A percentile compares a stretch with the other conserved stretches of the same genome.
phyloP scores from a whole-genome alignment of 2,888 invertebrate species.

The Aromia moschata region DNA sequence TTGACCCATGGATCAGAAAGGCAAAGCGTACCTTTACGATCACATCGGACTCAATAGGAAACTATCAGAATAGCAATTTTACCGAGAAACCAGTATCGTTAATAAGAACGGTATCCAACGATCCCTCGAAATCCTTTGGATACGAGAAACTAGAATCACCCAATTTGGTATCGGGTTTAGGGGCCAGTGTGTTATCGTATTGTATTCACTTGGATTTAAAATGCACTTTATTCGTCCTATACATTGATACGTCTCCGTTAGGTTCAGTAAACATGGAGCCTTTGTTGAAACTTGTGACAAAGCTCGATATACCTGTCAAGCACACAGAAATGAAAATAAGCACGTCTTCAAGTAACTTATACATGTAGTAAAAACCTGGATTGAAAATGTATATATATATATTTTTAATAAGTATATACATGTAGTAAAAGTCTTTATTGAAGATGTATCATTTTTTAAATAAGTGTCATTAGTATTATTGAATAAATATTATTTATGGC shows the following conservation, averaged over 20 bases:
- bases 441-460: too few relatives aligned
- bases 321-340: conserved; percentile 30
- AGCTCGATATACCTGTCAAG: conserved; percentile 41
- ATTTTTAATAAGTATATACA: too few relatives aligned
- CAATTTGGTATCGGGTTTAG: conserved; percentile 58
- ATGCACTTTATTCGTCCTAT: conserved; percentile 55
- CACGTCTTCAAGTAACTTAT: conserved; percentile 45
- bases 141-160: conserved; percentile 55
- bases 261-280: conserved; percentile 56
- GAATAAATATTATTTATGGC: too few relatives aligned
- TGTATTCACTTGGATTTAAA: conserved; percentile 48
- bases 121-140: conserved; percentile 31
- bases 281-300: conserved; percentile 48
- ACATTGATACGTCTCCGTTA: conserved; percentile 54
- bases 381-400: too few relatives aligned
- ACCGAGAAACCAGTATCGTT: conserved; percentile 46
- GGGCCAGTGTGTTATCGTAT: conserved; percentile 56
- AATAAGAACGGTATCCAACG: conserved; percentile 48
- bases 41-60: conserved; percentile 50
- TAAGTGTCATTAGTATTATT: too few relatives aligned
- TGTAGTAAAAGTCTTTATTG: too few relatives aligned
- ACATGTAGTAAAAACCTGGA: too few relatives aligned
- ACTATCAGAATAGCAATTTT: conserved; percentile 50
- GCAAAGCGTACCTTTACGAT: conserved; percentile 51
- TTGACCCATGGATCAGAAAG: conserved; percentile 51